A percentile compares a stretch with the other conserved stretches of the same genome.
Evolutionary conservation across 2,797 vertebrate genomes (phyloP).

Genomic region (Eidolon dupreanum): DNA sequence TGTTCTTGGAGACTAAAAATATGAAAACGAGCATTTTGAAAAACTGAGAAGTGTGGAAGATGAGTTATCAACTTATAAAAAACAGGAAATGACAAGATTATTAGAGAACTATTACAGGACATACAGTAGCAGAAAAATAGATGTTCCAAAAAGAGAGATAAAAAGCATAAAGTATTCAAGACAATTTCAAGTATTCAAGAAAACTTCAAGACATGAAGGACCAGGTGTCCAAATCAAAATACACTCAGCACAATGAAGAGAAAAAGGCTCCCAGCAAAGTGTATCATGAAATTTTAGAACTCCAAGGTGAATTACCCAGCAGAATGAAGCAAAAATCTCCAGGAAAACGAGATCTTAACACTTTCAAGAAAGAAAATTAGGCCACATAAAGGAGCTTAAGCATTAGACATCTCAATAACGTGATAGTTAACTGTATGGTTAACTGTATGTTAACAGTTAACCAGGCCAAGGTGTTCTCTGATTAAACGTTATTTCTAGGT

Average conservation of each 20-base stretch:
- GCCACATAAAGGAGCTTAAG: background rate
- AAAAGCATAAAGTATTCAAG: background rate
- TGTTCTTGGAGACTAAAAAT: background rate
- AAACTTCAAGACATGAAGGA: background rate
- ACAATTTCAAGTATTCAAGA: background rate
- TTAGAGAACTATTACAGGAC: background rate
- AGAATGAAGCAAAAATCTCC: background rate
- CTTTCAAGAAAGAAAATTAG: background rate
- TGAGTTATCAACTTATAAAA: background rate
- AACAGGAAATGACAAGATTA: background rate
- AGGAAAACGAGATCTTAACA: background rate
- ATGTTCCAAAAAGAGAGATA: background rate
- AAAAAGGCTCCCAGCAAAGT: background rate
- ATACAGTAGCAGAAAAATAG: background rate
- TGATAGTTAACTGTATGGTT: background rate
- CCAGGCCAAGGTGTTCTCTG: background rate
- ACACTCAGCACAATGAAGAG: background rate
- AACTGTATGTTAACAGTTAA: background rate
- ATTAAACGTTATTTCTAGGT: background rate
- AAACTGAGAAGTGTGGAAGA: background rate
- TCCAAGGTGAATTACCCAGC: background rate
- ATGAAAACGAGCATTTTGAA: background rate
- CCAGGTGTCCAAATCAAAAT: background rate
- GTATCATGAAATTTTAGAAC: background rate
- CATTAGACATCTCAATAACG: background rate